These are phyloP conservation scores for Pachycephala philippinensis DNA, from an alignment of 2,113 vertebrate genomes.

Conservation along the genomic window DNA sequence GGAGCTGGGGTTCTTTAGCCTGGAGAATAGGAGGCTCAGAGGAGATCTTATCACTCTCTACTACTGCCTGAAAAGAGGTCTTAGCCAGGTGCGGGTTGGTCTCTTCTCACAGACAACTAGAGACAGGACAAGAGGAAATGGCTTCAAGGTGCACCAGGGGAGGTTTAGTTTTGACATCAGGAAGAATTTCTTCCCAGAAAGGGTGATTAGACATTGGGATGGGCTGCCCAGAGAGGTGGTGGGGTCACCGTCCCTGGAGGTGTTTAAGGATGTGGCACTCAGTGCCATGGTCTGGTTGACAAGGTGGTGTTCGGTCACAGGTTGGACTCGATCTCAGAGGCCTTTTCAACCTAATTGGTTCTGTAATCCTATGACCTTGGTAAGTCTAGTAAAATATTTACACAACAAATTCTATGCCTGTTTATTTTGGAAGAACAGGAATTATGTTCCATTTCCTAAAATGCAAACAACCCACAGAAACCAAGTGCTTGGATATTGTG, in stretches of 20 bases:
- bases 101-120: not conserved
- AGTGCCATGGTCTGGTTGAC: not conserved
- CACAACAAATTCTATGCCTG: not conserved
- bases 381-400: not conserved
- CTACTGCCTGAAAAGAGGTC: not conserved
- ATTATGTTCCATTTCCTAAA: not conserved
- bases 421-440: not conserved
- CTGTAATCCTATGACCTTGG: not conserved
- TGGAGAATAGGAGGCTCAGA: not conserved
- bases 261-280: not conserved
- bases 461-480: not conserved
- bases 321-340: not conserved
- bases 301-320: not conserved
- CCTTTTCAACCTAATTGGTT: not conserved
- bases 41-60: too few species aligned
- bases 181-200: not conserved
- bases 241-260: not conserved
- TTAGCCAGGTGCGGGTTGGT: rapidly evolving
- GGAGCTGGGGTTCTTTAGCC: not conserved
- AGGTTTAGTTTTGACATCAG: not conserved
- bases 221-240: not conserved
- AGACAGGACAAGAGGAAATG: not conserved
- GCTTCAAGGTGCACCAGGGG: not conserved
- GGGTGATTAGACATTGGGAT: not conserved
- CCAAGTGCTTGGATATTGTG: not conserved